A percentile compares a stretch with the other conserved stretches of the same genome.
Conservation (phyloP, 2,797 vertebrate genomes). For the Simalia tracyae region DNA sequence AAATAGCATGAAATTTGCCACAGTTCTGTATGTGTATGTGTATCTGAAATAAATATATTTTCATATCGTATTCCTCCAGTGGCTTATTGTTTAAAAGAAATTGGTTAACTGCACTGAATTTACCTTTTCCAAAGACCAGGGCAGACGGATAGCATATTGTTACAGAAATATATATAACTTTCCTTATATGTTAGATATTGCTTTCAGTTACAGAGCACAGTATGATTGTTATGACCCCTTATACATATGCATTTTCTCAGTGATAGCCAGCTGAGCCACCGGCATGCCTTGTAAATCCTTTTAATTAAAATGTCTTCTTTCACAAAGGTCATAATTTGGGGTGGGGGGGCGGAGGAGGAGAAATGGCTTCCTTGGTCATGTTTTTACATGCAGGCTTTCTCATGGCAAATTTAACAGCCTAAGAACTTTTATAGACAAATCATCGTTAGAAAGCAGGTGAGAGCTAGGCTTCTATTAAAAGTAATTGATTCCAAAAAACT, state of each 20-base stretch:
- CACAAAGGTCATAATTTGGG: slow-evolving; percentile 22
- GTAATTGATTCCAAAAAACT: slow-evolving; percentile 28
- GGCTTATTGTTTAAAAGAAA: background rate
- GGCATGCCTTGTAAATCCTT: slow-evolving; percentile 23
- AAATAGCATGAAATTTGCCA: background rate
- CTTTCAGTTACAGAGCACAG: background rate
- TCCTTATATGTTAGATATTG: background rate
- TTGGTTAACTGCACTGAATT: background rate
- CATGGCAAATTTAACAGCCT: slow-evolving; percentile 3
- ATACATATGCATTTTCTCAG: slow-evolving; percentile 11
- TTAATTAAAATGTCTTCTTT: slow-evolving; percentile 43
- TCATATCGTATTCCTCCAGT: background rate
- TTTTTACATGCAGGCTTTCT: slow-evolving; percentile 15
- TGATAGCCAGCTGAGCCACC: background rate
- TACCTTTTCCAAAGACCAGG: background rate
- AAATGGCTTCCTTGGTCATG: background rate
- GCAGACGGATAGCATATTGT: background rate
- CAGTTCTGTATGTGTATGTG: background rate
- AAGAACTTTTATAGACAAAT: slow-evolving; percentile 10
- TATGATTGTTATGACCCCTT: slow-evolving; percentile 2
- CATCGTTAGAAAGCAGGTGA: slow-evolving; percentile 6
- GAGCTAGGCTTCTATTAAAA: background rate
- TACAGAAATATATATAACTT: background rate
- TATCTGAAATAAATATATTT: background rate
- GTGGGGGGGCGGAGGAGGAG: background rate